Evolutionary conservation across 2,797 vertebrate species (phyloP).

Genomic region (Pogonophryne albipinna): DNA sequence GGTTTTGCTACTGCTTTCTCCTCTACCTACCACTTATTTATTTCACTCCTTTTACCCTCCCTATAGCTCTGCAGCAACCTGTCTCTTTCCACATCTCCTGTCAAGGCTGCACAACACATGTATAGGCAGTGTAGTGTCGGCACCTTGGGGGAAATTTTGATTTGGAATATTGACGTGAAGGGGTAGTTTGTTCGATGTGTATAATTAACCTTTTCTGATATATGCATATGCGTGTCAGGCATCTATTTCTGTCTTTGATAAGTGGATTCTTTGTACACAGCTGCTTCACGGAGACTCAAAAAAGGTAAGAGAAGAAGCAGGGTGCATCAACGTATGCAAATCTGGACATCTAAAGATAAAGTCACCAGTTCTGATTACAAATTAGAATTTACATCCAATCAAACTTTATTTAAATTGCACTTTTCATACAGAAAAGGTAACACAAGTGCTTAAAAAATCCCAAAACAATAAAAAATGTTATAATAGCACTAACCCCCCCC

Average conservation of each 20-base stretch:
- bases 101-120: constrained; percentile 1
- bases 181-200: constrained; percentile 17
- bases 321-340: neutral
- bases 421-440: too few relatives aligned
- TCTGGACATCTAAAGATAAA: neutral
- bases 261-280: constrained; percentile 4
- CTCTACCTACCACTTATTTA: constrained; percentile 11
- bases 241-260: constrained; percentile 27
- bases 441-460: too few relatives aligned
- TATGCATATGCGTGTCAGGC: constrained; percentile 1
- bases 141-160: neutral
- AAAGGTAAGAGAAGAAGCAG: neutral
- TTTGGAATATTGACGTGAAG: neutral
- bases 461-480: too few relatives aligned
- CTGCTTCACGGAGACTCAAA: neutral
- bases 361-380: neutral
- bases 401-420: too few relatives aligned
- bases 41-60: constrained; percentile 5
- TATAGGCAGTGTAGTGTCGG: neutral
- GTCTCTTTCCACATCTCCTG: constrained; percentile 18
- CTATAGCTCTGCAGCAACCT: constrained; percentile 23
- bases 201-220: constrained; percentile 43
- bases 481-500: too few relatives aligned
- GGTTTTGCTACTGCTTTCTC: constrained; percentile 27
- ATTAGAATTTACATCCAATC: neutral